phyloP scores from a whole-genome alignment of 2,888 invertebrate species.

The Geotrupes spiniger region DNA sequence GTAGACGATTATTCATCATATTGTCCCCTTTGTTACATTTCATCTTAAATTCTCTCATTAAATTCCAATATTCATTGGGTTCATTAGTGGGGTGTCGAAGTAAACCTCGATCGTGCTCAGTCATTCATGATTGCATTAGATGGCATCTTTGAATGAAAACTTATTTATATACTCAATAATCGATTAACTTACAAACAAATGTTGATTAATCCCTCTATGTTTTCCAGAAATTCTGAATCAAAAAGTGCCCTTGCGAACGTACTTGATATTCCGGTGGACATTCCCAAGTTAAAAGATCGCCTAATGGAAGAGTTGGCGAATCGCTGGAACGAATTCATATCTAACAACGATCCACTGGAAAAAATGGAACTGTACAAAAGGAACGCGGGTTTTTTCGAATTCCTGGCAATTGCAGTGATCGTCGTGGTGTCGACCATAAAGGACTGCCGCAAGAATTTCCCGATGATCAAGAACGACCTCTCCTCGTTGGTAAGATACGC shows the following conservation, averaged over 20 bases:
- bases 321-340: slow-evolving; percentile 77
- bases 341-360: slow-evolving; percentile 74
- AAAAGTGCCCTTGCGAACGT: slow-evolving; percentile 56
- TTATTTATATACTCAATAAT: too few relatives aligned
- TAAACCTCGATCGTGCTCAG: too few relatives aligned
- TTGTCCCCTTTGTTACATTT: too few relatives aligned
- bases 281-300: slow-evolving; percentile 65
- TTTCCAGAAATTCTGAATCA: too few relatives aligned
- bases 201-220: too few relatives aligned
- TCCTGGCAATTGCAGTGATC: slow-evolving; percentile 63
- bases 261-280: slow-evolving; percentile 60
- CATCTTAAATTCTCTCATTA: too few relatives aligned
- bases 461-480: slow-evolving; percentile 49
- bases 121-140: too few relatives aligned
- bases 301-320: slow-evolving; percentile 67
- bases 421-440: slow-evolving; percentile 62
- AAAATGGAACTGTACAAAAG: slow-evolving; percentile 64
- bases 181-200: too few relatives aligned
- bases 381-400: slow-evolving; percentile 59
- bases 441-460: slow-evolving; percentile 58
- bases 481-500: slow-evolving; percentile 53
- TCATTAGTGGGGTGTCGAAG: too few relatives aligned
- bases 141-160: too few relatives aligned
- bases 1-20: too few relatives aligned
- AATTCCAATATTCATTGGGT: too few relatives aligned